Conservation (phyloP, 2,888 invertebrate species). For the Sinotaia quadrata region DNA sequence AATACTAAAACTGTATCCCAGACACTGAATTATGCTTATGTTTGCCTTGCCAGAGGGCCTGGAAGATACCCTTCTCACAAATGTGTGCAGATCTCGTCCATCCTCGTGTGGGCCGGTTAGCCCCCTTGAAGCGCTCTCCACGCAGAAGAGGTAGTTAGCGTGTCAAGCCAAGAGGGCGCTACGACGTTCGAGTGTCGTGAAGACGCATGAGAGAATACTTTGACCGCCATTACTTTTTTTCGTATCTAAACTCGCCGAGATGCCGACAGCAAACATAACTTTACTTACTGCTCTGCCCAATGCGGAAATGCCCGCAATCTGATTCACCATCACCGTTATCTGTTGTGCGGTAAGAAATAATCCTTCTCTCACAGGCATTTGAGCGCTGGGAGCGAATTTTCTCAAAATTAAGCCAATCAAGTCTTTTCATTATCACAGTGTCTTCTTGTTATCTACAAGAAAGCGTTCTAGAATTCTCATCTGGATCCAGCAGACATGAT, state of each 20-base stretch:
- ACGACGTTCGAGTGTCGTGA: conserved; percentile 20
- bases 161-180: conserved; percentile 27
- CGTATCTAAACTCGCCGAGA: neutral
- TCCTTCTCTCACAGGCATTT: neutral
- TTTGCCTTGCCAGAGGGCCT: too few species aligned
- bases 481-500: too few species aligned
- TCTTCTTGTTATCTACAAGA: too few species aligned
- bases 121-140: conserved; percentile 28
- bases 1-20: too few species aligned
- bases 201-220: conserved; percentile 22
- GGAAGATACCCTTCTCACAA: too few species aligned
- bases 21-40: too few species aligned
- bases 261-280: conserved; percentile 11
- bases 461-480: too few species aligned
- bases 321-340: too few species aligned
- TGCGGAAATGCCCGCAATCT: neutral
- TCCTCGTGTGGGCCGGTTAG: conserved; percentile 26
- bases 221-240: conserved; percentile 19
- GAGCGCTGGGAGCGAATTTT: too few species aligned
- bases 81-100: too few species aligned
- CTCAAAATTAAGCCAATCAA: too few species aligned
- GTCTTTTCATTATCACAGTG: too few species aligned
- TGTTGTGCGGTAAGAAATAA: neutral
- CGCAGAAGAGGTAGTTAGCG: conserved; percentile 30
- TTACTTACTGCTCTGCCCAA: conserved; percentile 12